These are phyloP conservation scores for Pteria penguin DNA, from an alignment of 2,888 invertebrate genomes.

Conservation along the genomic window DNA sequence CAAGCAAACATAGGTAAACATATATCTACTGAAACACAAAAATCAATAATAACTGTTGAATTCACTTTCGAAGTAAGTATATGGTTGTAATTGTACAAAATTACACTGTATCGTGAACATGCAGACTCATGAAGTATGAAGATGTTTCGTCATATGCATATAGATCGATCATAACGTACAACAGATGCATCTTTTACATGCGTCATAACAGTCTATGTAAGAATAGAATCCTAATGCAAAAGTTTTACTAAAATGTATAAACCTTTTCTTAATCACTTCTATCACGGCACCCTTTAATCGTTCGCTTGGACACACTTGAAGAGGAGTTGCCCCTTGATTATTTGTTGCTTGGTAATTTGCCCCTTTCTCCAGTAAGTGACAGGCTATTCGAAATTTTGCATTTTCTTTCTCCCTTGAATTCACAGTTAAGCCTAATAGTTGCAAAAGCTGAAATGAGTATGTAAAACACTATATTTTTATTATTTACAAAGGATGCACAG, in stretches of 20 bases:
- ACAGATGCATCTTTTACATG: too few relatives aligned
- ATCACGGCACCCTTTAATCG: slow-evolving; percentile 47
- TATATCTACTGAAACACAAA: neutral
- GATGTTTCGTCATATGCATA: too few relatives aligned
- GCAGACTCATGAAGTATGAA: too few relatives aligned
- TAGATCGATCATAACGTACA: too few relatives aligned
- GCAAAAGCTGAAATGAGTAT: slow-evolving; percentile 39
- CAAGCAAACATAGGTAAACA: neutral
- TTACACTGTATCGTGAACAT: neutral
- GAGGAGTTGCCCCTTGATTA: slow-evolving; percentile 47
- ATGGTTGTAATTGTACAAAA: neutral
- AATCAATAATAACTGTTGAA: neutral
- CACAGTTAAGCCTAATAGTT: slow-evolving; percentile 48
- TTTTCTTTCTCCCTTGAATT: slow-evolving; percentile 37
- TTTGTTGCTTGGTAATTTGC: slow-evolving; percentile 49
- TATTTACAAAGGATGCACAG: too few relatives aligned
- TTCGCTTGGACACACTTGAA: slow-evolving; percentile 50
- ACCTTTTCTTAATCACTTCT: slow-evolving; percentile 47
- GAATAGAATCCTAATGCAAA: neutral
- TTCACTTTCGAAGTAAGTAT: too few relatives aligned
- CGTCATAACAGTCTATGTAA: too few relatives aligned
- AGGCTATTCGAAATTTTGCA: slow-evolving; percentile 51
- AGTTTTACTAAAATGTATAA: too few relatives aligned
- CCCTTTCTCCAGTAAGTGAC: slow-evolving; percentile 54
- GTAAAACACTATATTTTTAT: too few relatives aligned